phyloP scores from a whole-genome alignment of 2,888 invertebrate genomes.

The Amaurobius ferox region DNA sequence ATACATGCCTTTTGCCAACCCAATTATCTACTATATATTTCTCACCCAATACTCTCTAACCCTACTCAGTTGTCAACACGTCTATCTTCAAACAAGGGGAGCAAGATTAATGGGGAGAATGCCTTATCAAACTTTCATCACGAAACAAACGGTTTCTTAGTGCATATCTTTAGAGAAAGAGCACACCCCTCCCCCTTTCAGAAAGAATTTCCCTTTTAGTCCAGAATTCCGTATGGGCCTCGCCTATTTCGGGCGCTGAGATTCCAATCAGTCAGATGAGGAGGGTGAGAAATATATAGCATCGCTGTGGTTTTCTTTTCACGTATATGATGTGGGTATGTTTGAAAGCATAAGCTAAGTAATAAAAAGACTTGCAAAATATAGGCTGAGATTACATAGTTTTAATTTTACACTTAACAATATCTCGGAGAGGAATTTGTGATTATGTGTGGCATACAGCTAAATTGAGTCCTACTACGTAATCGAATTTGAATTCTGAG shows the following conservation, averaged over 20 bases:
- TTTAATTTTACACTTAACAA: too few species aligned
- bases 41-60: neutral
- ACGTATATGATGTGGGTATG: too few species aligned
- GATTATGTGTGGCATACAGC: too few species aligned
- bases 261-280: neutral
- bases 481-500: too few species aligned
- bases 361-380: too few species aligned
- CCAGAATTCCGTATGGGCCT: neutral
- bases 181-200: neutral
- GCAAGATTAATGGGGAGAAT: neutral
- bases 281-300: neutral
- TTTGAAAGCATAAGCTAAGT: too few species aligned
- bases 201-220: constrained; percentile 3
- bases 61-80: neutral
- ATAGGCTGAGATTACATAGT: too few species aligned
- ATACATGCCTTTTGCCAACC: too few species aligned
- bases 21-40: neutral
- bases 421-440: too few species aligned
- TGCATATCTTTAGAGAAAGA: neutral
- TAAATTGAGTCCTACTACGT: too few species aligned
- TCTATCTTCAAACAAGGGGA: neutral
- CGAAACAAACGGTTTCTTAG: neutral
- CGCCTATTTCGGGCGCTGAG: neutral
- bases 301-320: neutral
- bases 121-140: neutral